phyloP scores from a whole-genome alignment of 1,140 invertebrate genomes.

The Drosophila takahashii region DNA sequence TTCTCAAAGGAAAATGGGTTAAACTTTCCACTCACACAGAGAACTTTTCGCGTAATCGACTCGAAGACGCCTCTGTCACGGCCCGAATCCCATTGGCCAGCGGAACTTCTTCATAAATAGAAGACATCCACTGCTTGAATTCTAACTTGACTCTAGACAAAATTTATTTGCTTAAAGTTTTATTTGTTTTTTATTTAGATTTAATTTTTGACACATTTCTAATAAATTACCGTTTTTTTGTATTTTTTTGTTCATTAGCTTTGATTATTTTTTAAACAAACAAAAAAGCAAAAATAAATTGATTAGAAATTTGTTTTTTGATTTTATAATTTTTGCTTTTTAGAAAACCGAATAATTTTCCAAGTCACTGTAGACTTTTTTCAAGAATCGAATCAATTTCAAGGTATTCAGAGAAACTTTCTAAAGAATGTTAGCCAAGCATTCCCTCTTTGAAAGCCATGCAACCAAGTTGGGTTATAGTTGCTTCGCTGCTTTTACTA shows the following conservation, averaged over 20 bases:
- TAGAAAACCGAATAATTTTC: not conserved
- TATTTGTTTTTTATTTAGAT: not conserved
- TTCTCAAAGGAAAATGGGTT: slow-evolving; percentile 56
- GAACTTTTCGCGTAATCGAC: slow-evolving; percentile 44
- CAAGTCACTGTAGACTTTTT: not conserved
- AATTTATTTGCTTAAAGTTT: not conserved
- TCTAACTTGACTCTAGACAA: not conserved
- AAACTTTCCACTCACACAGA: slow-evolving; percentile 47
- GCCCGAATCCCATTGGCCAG: slow-evolving; percentile 32
- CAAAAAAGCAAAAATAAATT: no score
- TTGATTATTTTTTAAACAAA: no score
- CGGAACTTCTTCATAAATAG: not conserved
- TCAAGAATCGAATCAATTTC: slow-evolving; percentile 31
- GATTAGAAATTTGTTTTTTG: no score
- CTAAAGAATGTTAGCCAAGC: not conserved
- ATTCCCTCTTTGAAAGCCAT: slow-evolving; percentile 3
- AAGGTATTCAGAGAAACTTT: not conserved
- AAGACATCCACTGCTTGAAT: not conserved
- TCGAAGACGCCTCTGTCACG: slow-evolving; percentile 46
- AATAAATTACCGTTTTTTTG: not conserved
- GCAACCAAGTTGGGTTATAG: not conserved
- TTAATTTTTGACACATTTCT: not conserved
- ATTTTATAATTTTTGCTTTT: no score
- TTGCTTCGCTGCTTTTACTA: not conserved
- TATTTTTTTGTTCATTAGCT: no score